Conservation (phyloP, 1,140 invertebrate species). For the Drosophila rufa region DNA sequence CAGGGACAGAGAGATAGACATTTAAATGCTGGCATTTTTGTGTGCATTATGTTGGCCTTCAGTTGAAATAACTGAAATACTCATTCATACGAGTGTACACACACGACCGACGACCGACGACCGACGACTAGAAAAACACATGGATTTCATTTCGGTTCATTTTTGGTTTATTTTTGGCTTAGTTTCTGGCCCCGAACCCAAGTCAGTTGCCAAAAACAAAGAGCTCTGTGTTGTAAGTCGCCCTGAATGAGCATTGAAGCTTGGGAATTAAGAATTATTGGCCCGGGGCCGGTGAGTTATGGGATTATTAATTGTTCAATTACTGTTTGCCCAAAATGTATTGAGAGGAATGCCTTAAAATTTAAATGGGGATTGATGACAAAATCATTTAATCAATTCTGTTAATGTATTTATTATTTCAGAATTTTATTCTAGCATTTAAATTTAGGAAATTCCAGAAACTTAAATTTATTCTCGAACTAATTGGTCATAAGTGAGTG, state of each 20-base stretch:
- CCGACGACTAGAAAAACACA: not conserved
- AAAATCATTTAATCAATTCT: too few relatives aligned
- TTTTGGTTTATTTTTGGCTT: conserved; percentile 26
- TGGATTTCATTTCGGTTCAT: conserved; percentile 9
- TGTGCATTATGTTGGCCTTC: conserved; percentile 45
- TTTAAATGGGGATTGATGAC: too few relatives aligned
- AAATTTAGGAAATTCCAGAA: not conserved
- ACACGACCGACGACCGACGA: conserved; percentile 1
- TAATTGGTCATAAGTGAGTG: conserved; percentile 8
- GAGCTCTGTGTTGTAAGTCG: not conserved
- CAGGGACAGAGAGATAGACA: conserved; percentile 2
- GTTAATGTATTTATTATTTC: not conserved
- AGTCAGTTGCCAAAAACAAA: conserved; percentile 12
- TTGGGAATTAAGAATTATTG: conserved; percentile 6
- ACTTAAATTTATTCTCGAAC: not conserved
- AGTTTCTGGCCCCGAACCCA: conserved; percentile 5
- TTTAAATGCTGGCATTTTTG: conserved; percentile 38
- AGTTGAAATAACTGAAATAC: conserved; percentile 42
- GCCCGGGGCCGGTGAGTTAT: not conserved
- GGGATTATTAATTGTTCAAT: conserved; percentile 8
- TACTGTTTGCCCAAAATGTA: conserved; percentile 6
- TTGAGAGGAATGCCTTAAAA: too few relatives aligned
- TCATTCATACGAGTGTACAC: conserved; percentile 7
- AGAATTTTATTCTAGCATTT: not conserved
- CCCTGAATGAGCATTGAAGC: conserved; percentile 10